These are phyloP conservation scores for Alcedo quadribrachys DNA, from an alignment of 2,797 vertebrate species.

Conservation along the genomic window DNA sequence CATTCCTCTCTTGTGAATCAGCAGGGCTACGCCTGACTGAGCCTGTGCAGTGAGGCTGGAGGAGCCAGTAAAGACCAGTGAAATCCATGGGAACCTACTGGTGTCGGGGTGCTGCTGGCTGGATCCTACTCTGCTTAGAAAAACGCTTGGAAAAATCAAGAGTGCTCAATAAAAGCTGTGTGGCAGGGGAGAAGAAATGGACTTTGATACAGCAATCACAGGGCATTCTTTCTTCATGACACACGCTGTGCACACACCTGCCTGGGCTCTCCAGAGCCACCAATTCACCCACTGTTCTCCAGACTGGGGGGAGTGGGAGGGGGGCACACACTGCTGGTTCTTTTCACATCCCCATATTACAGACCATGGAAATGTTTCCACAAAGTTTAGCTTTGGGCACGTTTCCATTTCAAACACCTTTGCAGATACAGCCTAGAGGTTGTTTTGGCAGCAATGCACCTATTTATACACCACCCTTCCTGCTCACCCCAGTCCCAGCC, in stretches of 20 bases:
- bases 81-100: neutral
- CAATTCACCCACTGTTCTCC: fast-evolving
- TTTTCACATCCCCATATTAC: neutral
- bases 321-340: neutral
- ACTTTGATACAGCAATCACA: slow-evolving; percentile 35
- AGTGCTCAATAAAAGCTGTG: neutral
- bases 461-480: neutral
- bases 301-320: neutral
- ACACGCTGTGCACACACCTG: neutral
- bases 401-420: slow-evolving; percentile 30
- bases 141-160: neutral
- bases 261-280: neutral
- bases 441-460: slow-evolving; percentile 19
- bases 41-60: neutral
- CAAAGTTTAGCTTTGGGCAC: neutral
- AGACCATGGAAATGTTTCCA: neutral
- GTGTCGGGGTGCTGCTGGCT: neutral
- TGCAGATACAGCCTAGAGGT: neutral
- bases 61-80: neutral
- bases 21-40: neutral
- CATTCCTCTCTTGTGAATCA: neutral
- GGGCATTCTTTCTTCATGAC: slow-evolving; percentile 32
- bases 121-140: neutral
- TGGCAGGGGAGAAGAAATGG: neutral
- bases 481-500: neutral